Conservation (phyloP, 1,140 invertebrate genomes). For the Popillia japonica region DNA sequence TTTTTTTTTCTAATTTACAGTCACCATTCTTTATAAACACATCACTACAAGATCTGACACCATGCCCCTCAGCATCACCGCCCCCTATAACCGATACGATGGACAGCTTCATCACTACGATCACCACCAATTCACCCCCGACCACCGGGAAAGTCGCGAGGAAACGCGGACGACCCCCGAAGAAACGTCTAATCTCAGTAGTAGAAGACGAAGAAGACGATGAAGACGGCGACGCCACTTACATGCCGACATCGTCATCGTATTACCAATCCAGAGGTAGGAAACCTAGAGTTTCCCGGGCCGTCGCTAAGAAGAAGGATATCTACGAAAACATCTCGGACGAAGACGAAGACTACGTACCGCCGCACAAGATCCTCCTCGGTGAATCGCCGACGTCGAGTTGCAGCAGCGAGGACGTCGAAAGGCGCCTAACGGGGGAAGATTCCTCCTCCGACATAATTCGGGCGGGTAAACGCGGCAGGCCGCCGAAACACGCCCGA, state of each 20-base stretch:
- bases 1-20: neutral
- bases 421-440: neutral
- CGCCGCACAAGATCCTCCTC: neutral
- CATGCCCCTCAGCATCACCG: neutral
- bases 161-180: conserved; percentile 8
- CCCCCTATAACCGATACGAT: neutral
- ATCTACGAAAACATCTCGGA: conserved; percentile 7
- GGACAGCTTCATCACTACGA: neutral
- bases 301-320: neutral
- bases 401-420: neutral
- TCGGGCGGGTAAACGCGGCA: conserved; percentile 46
- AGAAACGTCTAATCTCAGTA: neutral
- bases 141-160: neutral
- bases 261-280: neutral
- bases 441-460: neutral
- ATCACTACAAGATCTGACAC: neutral
- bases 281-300: neutral
- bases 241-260: neutral
- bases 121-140: neutral
- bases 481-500: conserved; percentile 52
- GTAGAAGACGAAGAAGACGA: neutral
- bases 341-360: conserved; percentile 22
- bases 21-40: neutral
- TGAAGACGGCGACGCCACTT: neutral
- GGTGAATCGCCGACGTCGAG: neutral